Base-by-base conservation (phyloP, 2,797 vertebrate genomes). In the Echiichthys vipera region DNA sequence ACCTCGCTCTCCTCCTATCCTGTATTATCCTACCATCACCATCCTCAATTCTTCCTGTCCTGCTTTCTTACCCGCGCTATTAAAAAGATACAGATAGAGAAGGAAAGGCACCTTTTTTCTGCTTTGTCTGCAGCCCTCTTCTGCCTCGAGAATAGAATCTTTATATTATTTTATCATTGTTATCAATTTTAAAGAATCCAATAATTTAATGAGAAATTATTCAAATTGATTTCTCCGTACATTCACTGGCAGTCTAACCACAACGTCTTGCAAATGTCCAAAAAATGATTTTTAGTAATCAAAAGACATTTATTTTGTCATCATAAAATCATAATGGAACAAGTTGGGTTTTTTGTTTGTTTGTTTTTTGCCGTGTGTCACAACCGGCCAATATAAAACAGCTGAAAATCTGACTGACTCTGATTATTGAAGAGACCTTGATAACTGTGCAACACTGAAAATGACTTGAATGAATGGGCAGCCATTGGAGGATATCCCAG, bases 131-230 rank as follows among this genome's bases (percentile, higher is more conserved):
- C 55, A 39, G 36, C 59, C 49, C 37, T 50, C 61, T 77, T 84
- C 77, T 74, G 53, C 84, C 75, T 71, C 15, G 20, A 72, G 62
- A 68, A 84, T 64, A 74, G 57, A 81, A 57, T 79, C 46, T 77
- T 59, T 73, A 36, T 77, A 40, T 65, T 77, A 12, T 15, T 30
- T 29, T 24, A 34, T 84, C 78, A 50, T 55, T 76, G 24, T 75
- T 79, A 81, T 88, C 83, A 68, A 49, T 83, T 88, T 87, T 65
- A 49, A 80, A 62, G 32, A 78, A 79, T 83, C 68, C 36, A 24
- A 57, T 84, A 32, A 81, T 88, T 85, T 84, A 77, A 67, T 87
- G 54, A 76, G 74, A 85, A 83, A 83, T 79, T 24, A 87, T 87
- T 83, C 29, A 81, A 81, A 90, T 70, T 46, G 75, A 80, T 81